These are phyloP conservation scores for Cairina moschata DNA, from an alignment of 2,113 vertebrate species.

Conservation along the genomic window DNA sequence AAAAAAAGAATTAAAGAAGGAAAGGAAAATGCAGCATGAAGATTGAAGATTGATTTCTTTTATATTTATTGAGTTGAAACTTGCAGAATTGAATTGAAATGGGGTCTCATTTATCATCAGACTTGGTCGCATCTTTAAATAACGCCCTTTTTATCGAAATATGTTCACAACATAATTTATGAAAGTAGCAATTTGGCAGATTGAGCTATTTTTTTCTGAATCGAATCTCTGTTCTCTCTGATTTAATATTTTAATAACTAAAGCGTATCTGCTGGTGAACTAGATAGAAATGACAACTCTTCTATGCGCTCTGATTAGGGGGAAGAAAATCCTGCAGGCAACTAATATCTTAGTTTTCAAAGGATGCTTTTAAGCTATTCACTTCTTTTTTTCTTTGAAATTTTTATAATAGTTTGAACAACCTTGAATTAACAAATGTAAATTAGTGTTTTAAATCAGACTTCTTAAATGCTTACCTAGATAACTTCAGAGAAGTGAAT, in stretches of 20 bases:
- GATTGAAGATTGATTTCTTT: constrained; percentile 66
- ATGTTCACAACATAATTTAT: constrained; percentile 60
- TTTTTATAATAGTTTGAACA: constrained; percentile 26
- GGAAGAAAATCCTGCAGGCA: constrained; percentile 31
- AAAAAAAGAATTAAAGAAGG: neutral
- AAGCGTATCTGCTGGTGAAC: constrained; percentile 37
- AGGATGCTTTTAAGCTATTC: constrained; percentile 26
- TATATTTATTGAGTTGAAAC: constrained; percentile 70
- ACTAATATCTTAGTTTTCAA: constrained; percentile 19
- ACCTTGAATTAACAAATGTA: constrained; percentile 52
- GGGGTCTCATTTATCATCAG: constrained; percentile 67
- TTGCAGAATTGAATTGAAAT: constrained; percentile 40
- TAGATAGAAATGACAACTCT: constrained; percentile 53
- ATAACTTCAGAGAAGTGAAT: neutral
- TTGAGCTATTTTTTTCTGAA: neutral
- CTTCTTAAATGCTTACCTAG: neutral
- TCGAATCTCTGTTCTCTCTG: constrained; percentile 21
- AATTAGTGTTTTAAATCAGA: constrained; percentile 3
- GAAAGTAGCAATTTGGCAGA: constrained; percentile 41
- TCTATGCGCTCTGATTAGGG: constrained; percentile 29
- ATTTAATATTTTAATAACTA: constrained; percentile 55
- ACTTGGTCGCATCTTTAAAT: constrained; percentile 62
- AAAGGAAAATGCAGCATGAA: neutral
- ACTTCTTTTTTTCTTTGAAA: neutral
- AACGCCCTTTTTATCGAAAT: constrained; percentile 49